Base-by-base conservation (phyloP, 1,140 invertebrate species). In the Penaeus vannamei region DNA sequence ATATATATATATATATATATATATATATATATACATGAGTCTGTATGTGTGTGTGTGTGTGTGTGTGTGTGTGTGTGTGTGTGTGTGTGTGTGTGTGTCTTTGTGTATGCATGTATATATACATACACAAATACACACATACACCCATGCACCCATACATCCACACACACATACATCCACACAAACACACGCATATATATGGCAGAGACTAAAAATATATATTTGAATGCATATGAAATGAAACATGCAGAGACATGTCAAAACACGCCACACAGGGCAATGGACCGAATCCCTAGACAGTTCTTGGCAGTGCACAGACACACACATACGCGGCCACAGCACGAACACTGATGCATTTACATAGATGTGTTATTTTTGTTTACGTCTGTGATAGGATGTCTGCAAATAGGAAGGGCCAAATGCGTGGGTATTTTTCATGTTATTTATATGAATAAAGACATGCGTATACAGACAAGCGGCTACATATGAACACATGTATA, bases 401-500 rank as follows among this genome's bases (percentile, higher is more conserved):
- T 76, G 19, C 36, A 76, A 14, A 76, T 76, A 76, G 17, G n/a
- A 14, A 76, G 17, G n/a, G 26, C 17, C 17, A 76, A n/a, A 29
- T 29, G n/a, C 36, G 20, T 12, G n/a, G 20, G 1, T 29, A 26
- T 76, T 10, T 76, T 23, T 76, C 5, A 76, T 32, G 4, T 20
- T 0, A 22, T 76, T 76, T 17, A 82, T 82, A 81, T 53, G 29
- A 60, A 81, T 81, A 81, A 59, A 82, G 62, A 82, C 29, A 82
- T 61, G 62, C 32, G 60, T 61, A 82, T 61, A 61, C 32, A 82
- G 29, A 62, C 26, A 82, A 19, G 32, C 5, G 32, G 1, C 32
- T 29, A 76, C 36, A 76, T 29, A 76, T 7, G n/a, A 20, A 76
- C 20, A 32, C 36, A 26, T 76, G 12, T 22, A 26, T 29, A 26